phyloP scores from a whole-genome alignment of 23 tunicate species.

The Trididemnum clinides region DNA sequence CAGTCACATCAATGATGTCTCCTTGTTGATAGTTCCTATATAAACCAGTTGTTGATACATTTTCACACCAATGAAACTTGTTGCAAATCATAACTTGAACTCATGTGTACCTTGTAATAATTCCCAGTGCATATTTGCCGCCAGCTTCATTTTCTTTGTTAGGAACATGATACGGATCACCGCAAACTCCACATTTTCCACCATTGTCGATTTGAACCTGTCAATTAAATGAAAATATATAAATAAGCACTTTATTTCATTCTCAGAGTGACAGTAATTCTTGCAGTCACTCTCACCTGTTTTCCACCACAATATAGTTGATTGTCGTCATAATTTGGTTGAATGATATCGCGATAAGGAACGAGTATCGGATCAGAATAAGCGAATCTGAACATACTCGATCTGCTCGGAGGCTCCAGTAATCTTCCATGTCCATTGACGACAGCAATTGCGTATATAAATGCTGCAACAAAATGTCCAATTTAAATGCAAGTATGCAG shows the following conservation, averaged over 20 bases:
- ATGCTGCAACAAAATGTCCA: no score
- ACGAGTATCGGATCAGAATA: constrained; percentile 38
- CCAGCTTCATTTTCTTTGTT: constrained; percentile 80
- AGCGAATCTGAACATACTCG: constrained; percentile 45
- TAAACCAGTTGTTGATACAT: no score
- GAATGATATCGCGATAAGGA: constrained; percentile 44
- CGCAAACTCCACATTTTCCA: constrained; percentile 88
- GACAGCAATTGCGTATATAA: neutral
- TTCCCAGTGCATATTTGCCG: constrained; percentile 88
- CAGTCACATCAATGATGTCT: constrained; percentile 34
- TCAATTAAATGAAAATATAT: no score
- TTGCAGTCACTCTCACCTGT: no score
- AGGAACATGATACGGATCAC: constrained; percentile 60
- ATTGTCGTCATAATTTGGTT: constrained; percentile 54
- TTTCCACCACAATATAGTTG: constrained; percentile 53
- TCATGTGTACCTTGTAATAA: constrained; percentile 65
- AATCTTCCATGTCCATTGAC: constrained; percentile 55
- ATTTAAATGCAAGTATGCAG: no score
- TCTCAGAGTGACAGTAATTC: no score
- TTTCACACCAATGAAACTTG: no score
- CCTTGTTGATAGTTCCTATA: constrained; percentile 45
- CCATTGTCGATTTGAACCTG: constrained; percentile 48
- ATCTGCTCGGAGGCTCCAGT: constrained; percentile 57
- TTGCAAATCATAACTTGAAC: no score
- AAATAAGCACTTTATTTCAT: no score